Percentiles rank a stretch among this genome's conserved stretches.
Evolutionary conservation across 1,140 invertebrate species (phyloP).

Genomic region (Matsumurasca onukii): DNA sequence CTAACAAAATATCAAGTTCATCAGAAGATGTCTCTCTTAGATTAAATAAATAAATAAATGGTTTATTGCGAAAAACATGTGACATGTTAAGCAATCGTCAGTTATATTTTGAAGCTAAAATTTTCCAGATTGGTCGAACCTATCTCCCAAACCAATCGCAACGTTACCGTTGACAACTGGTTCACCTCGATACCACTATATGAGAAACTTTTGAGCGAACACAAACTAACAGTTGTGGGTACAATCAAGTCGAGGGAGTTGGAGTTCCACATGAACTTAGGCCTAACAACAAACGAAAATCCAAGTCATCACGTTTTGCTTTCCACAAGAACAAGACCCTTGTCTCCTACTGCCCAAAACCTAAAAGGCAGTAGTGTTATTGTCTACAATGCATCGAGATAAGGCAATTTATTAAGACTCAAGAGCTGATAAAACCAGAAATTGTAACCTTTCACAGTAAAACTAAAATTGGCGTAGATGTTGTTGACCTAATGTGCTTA

Average conservation of each 20-base stretch:
- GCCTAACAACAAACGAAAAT: conserved; percentile 25
- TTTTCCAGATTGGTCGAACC: conserved; percentile 44
- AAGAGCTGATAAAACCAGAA: conserved; percentile 42
- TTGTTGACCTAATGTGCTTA: no score
- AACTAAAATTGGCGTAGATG: no score
- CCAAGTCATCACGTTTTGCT: conserved; percentile 28
- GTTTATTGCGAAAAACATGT: no score
- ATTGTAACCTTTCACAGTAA: conserved; percentile 45
- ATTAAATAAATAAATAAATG: no score
- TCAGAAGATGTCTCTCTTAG: conserved; percentile 44
- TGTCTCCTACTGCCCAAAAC: conserved; percentile 37
- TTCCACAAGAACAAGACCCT: conserved; percentile 35
- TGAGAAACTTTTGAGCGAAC: conserved; percentile 34
- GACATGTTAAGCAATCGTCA: no score
- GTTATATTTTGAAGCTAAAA: no score
- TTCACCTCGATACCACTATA: conserved; percentile 41
- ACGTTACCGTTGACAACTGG: conserved; percentile 45
- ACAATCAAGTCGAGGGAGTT: conserved; percentile 42
- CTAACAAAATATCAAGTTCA: conserved; percentile 40
- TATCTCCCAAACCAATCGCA: conserved; percentile 44
- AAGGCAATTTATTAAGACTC: conserved; percentile 32
- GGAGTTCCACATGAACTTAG: no score
- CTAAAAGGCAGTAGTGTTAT: conserved; percentile 37
- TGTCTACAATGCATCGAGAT: no score
- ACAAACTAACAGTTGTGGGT: conserved; percentile 42